Conservation (phyloP, 2,888 invertebrate genomes). For the Chironomus tentans region DNA sequence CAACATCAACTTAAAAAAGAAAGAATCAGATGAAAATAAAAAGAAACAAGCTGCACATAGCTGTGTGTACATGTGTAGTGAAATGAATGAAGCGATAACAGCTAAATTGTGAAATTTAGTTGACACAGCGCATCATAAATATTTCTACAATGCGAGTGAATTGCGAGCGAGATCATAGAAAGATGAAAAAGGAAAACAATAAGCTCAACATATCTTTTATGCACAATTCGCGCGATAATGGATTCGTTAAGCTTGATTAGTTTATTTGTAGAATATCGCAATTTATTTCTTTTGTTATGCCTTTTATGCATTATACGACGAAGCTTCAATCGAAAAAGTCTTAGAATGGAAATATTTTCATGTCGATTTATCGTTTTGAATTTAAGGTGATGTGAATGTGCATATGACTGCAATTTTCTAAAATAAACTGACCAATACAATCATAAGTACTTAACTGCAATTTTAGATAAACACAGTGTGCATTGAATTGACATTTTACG, state of each 20-base stretch:
- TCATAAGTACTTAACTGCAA: too few relatives aligned
- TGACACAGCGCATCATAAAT: not conserved
- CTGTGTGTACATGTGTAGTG: not conserved
- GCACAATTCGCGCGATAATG: slow-evolving; percentile 6
- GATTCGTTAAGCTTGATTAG: slow-evolving; percentile 15
- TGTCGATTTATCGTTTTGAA: too few relatives aligned
- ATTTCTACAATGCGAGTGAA: not conserved
- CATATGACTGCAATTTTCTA: too few relatives aligned
- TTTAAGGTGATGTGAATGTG: too few relatives aligned
- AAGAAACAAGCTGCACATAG: too few relatives aligned
- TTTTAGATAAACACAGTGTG: too few relatives aligned
- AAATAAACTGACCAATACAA: too few relatives aligned
- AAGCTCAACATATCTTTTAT: not conserved
- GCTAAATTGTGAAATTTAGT: not conserved
- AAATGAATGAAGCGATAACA: not conserved
- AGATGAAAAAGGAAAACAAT: not conserved
- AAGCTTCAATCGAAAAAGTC: too few relatives aligned
- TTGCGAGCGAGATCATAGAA: not conserved
- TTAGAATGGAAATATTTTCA: too few relatives aligned
- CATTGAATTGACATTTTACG: not conserved
- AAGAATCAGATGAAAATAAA: too few relatives aligned
- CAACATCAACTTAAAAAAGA: too few relatives aligned
- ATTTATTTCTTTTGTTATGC: not conserved
- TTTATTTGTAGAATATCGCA: not conserved
- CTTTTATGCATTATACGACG: not conserved